Evolutionary conservation across 2,797 vertebrate genomes (phyloP), one percentile per base, ranked within the genome.

Genomic region (Morus bassanus): DNA sequence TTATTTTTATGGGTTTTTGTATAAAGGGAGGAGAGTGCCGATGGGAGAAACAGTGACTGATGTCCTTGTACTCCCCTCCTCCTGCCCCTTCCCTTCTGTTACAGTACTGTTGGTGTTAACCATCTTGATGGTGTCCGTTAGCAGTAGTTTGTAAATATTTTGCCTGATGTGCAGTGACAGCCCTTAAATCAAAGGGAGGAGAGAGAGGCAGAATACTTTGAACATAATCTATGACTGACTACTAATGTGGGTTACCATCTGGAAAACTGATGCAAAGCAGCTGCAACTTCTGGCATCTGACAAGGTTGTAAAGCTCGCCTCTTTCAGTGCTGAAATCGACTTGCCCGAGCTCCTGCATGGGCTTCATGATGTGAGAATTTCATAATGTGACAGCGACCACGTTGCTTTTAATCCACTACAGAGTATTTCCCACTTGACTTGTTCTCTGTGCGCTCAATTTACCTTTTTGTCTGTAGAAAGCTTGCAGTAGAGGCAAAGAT

Each of bases 81-180:
- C 37, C 21, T 72, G n/a, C 60, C 35, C 6, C 14, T 76, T 67
- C 63, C 39, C 46, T 74, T 88, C 17, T 12, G 65, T 80, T 81
- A 27, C 35, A 6, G 2, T 75, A 10, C 93, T 76, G 63, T 11
- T 48, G 61, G 41, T 88, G 65, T 85, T 76, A 78, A 31, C 51
- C 37, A 5, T 79, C 73, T 43, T 92, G 70, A 74, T 87, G 83
- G 75, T 88, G 80, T 93, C 91, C 27, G 4, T 83, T 94, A 87
- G 86, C 48, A 46, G 64, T 74, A 85, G 67, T 94, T 88, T 92
- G 91, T 97, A 96, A 96, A 96, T 95, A 94, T 95, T 95, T 82
- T 94, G 48, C 60, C 50, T 74, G 80, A 54, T 84, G 70, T 76
- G 51, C 54, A 41, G 54, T 83, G 72, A 51, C 86, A 96, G 77